Evolutionary conservation across 1,140 invertebrate genomes (phyloP), one percentile per base, ranked within the genome.

Genomic region (Cataglyphis hispanica): DNA sequence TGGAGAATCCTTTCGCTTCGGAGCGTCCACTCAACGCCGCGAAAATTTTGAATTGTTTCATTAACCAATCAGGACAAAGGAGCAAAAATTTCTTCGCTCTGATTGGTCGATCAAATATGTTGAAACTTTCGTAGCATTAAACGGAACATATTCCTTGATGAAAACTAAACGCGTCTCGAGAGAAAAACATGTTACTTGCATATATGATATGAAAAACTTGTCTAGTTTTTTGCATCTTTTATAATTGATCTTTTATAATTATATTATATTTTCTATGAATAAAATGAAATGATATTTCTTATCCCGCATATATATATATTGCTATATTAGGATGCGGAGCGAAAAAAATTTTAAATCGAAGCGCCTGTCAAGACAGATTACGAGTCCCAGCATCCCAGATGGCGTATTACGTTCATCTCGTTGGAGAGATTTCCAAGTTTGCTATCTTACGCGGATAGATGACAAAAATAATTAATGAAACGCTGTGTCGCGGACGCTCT

Each of bases 381-480:
- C 34, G 3, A n/a, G 10, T 6, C 22, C 25, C 50, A 72, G 66
- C 66, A 60, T 72, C 66, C 53, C 78, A 81, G 78, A 72, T 81
- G 78, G 64, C 78, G 78, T 19, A 19, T 10, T 34, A 10, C 25
- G 34, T 27, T 81, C 19, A 69, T 80, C 64, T 80, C 64, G 40
- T 31, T 16, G 31, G 6, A 37, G 19, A 60, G 64, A 81, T 81
- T 81, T 80, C 37, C 22, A 80, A 58, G 77, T 80, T 80, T 19
- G 22, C 77, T 80, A 69, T 80, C 77, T 80, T n/a, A 69, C 61
- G 46, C 50, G 64, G 22, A 2, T n/a, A 27, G 43, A 66, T 50
- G 27, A 64, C 40, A 37, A 37, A 4, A 40, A 78, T 34, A 50
- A 81, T 58, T 81, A 37, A 40, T 58, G 31, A 78, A 78, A 19